Evolutionary conservation across 1,140 invertebrate genomes (phyloP).

Genomic region (Dendroctonus valens): DNA sequence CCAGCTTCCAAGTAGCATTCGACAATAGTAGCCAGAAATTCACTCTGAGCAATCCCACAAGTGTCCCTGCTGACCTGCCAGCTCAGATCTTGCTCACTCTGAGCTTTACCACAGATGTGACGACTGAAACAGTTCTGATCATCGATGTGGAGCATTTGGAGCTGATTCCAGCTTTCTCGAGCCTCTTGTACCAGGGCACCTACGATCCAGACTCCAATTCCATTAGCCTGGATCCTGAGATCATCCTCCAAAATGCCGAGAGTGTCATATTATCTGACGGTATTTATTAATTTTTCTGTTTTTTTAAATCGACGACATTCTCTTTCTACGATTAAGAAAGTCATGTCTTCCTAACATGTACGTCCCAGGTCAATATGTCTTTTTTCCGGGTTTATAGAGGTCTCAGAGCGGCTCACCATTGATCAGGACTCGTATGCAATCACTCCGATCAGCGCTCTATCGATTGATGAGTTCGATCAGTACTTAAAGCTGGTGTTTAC

Average conservation of each 20-base stretch:
- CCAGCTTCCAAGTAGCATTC: not conserved
- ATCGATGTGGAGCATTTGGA: not conserved
- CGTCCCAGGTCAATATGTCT: too few species aligned
- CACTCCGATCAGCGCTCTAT: not conserved
- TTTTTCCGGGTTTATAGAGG: not conserved
- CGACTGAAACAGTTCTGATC: conserved; percentile 4
- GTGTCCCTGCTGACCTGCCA: not conserved
- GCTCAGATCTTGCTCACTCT: conserved; percentile 4
- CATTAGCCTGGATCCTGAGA: conserved; percentile 6
- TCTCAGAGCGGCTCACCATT: conserved; percentile 1
- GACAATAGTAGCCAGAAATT: not conserved
- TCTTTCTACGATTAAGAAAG: too few species aligned
- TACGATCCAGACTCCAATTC: conserved; percentile 14
- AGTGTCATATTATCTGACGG: not conserved
- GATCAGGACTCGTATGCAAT: not conserved
- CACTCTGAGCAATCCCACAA: not conserved
- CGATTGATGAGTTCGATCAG: conserved; percentile 2
- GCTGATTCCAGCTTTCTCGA: conserved; percentile 12
- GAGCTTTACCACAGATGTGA: conserved; percentile 13
- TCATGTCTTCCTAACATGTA: too few species aligned
- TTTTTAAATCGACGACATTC: too few species aligned
- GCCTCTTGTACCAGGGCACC: conserved; percentile 15
- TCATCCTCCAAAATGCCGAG: conserved; percentile 4
- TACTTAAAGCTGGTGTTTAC: conserved; percentile 15
- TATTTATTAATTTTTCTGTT: conserved; percentile 12